Evolutionary conservation across 2,888 invertebrate genomes (phyloP).

Genomic region (Caenorhabditis panamensis): DNA sequence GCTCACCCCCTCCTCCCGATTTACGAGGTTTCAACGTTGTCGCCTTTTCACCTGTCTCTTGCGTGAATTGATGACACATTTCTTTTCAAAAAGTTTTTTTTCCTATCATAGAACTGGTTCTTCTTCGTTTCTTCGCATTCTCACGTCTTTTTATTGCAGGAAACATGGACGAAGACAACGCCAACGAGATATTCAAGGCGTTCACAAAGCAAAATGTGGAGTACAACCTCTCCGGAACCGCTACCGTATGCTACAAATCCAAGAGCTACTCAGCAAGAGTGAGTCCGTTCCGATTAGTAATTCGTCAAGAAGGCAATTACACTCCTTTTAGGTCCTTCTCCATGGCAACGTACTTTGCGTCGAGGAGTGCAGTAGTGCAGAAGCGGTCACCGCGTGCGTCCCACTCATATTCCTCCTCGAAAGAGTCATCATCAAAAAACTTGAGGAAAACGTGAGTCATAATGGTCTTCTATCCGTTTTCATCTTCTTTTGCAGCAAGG

Average conservation of each 20-base stretch:
- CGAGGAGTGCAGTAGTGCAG: conserved; percentile 64
- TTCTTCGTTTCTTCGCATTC: not conserved
- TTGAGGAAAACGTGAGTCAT: conserved; percentile 34
- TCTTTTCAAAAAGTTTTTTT: conserved; percentile 5
- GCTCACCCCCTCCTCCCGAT: conserved; percentile 29
- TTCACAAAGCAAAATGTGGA: conserved; percentile 59
- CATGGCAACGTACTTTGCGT: conserved; percentile 67
- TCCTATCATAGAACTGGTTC: not conserved
- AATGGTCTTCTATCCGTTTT: not conserved
- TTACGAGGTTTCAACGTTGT: conserved; percentile 17
- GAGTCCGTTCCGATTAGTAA: conserved; percentile 3
- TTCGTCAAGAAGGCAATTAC: not conserved
- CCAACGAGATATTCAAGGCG: conserved; percentile 77
- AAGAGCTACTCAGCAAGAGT: conserved; percentile 64
- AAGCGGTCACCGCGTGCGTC: conserved; percentile 66
- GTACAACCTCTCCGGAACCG: conserved; percentile 37
- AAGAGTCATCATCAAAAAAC: conserved; percentile 67
- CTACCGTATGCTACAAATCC: conserved; percentile 53
- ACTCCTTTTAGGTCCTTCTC: conserved; percentile 45
- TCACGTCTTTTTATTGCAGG: conserved; percentile 1
- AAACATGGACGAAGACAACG: conserved; percentile 81
- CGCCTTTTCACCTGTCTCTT: conserved; percentile 2
- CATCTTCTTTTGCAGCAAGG: conserved; percentile 7
- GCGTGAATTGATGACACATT: conserved; percentile 30
- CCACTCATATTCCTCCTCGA: conserved; percentile 78